Base-by-base conservation (phyloP, 2,888 invertebrate genomes). In the Calameuta filiformis region DNA sequence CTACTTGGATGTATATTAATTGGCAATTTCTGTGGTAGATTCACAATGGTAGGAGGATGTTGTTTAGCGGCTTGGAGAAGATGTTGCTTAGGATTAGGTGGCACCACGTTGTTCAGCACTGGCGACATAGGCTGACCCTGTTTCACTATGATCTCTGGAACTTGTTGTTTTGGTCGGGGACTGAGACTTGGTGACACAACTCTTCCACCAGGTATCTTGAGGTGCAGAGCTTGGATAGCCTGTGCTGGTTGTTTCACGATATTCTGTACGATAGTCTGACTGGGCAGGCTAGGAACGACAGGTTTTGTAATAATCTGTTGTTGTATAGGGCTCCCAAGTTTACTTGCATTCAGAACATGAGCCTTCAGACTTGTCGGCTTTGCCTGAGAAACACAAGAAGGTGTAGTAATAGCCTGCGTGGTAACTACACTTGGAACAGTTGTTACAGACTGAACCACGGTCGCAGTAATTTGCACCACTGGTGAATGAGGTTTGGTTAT, bases 281-380 rank as follows among this genome's bases (percentile, higher is more conserved):
- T 83, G 4, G 87, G 33, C 35, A 75, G 85, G 69, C 79, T 84
- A 1, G 91, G 85, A 12, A 87, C 80, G 3, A 84, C 73, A 11
- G 89, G 82, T 83, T 91, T 91, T 0, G 86, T 82, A 3, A 89
- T 85, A 4, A 89, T 87, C 12, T 86, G 85, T 33, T 86, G 88
- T 76, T 81, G 83, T 34, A 84, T 77, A 11, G 86, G 86, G 68
- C 84, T 87, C 2, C 81, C 88, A 30, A 89, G 81, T 82, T 91
- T 91, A 71, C 88, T 91, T 4, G 91, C 90, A 76, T 94, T 94
- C 33, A 95, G 87, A 4, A 95, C 94, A 81, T 94, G 94, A 2
- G 94, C 94, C 85, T 95, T 95, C 3, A 95, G 89, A 9, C 94
- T 94, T 33, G 94, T 94, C 0, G 94, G 93, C 80, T 91, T 91